phyloP scores from a whole-genome alignment of 2,113 vertebrate genomes.

The Bubo scandiacus region DNA sequence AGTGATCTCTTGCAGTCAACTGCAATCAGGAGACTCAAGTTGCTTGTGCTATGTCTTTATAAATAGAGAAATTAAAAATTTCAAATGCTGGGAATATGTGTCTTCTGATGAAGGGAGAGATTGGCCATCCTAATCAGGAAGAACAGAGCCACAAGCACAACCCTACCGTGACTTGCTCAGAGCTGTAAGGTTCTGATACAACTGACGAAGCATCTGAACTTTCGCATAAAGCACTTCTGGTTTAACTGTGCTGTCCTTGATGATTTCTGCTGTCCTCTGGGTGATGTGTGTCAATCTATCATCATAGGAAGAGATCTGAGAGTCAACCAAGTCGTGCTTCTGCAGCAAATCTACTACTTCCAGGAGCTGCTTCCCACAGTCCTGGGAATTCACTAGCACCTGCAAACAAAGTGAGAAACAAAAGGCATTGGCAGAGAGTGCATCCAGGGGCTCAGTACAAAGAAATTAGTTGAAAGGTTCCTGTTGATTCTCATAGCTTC shows the following conservation, averaged over 20 bases:
- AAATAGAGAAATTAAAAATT: not conserved
- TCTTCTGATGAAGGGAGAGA: not conserved
- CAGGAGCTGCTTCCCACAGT: constrained; percentile 80
- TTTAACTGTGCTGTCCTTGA: constrained; percentile 47
- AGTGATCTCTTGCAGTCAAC: not conserved
- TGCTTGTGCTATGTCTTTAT: not conserved
- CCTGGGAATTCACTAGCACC: constrained; percentile 74
- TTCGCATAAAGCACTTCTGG: constrained; percentile 77
- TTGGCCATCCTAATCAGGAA: not conserved
- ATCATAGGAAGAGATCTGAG: constrained; percentile 79
- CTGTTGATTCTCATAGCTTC: not conserved
- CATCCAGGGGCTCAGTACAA: not conserved
- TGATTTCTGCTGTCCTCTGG: constrained; percentile 58
- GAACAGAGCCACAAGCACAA: not conserved
- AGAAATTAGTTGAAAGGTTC: not conserved
- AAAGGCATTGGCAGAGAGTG: not conserved
- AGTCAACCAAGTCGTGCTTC: constrained; percentile 84
- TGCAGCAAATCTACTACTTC: constrained; percentile 84
- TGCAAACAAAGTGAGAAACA: constrained; percentile 38
- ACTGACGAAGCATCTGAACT: constrained; percentile 73
- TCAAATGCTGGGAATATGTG: not conserved
- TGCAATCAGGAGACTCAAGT: not conserved
- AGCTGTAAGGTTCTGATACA: constrained; percentile 77
- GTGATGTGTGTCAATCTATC: constrained; percentile 74
- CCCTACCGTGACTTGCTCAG: constrained; percentile 83